Base-by-base conservation (phyloP, 2,797 vertebrate genomes). In the Cygnus olor region DNA sequence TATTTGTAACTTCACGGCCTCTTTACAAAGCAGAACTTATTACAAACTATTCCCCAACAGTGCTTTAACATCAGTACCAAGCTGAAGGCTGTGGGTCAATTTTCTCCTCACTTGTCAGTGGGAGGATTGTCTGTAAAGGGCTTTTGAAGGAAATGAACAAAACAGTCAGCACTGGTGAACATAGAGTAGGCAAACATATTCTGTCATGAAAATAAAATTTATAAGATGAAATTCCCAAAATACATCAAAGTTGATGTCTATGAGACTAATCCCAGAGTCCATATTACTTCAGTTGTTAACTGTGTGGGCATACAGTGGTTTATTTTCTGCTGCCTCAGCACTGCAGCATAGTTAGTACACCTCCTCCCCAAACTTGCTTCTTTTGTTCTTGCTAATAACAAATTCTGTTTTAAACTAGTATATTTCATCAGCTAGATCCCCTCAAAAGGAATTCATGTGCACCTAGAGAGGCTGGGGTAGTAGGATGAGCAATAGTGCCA, bases 241-340 rank as follows among this genome's bases (percentile, higher is more conserved):
- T 42, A 58, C 32, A 54, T 85, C 68, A 74, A 69, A 89, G 34
- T 10, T 57, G 3, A 40, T 68, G 15, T 71, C 47, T 71, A 18
- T 84, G 77, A 81, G 51, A 89, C 30, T 49, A 63, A 71, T 49
- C n/a, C 47, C 53, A 71, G 21, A 14, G 2, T 38, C 58, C 54
- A 81, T 81, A 81, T 71, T 20, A 71, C 30, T 77, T 85, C 40
- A 38, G 14, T 68, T 73, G 47, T 51, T 89, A 61, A 36, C 10
- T 7, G 0, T 44, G 64, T 32, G 36, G 74, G 44, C 54, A 61
- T 36, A 25, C 16, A 45, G 25, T 3, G 6, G 34, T 82, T 82
- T 90, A 65, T 63, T 83, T 93, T 58, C n/a, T 93, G 60, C 64
- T 91, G 64, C 78, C 15, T 88, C 66, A 82, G 70, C 74, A 27